Percentiles rank a stretch among this genome's conserved stretches.
Evolutionary conservation across 2,113 vertebrate species (phyloP).

Genomic region (Eidolon helvum): DNA sequence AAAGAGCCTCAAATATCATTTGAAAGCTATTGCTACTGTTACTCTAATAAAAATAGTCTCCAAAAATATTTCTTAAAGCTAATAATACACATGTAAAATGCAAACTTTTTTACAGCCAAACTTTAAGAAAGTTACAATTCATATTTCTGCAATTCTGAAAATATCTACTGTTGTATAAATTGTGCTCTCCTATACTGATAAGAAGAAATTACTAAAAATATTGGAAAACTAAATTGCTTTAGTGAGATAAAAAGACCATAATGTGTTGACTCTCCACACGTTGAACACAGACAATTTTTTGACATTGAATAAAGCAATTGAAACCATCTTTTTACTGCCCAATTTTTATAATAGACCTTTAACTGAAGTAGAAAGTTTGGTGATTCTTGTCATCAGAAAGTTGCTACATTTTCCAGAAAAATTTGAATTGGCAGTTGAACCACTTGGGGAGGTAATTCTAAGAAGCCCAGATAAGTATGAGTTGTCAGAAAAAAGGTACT

Average conservation of each 20-base stretch:
- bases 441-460: not conserved
- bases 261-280: not conserved
- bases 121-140: not conserved
- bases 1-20: not conserved
- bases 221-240: slow-evolving; percentile 16
- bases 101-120: not conserved
- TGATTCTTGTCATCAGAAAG: not conserved
- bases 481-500: not conserved
- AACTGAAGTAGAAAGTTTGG: not conserved
- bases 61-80: not conserved
- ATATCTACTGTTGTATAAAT: slow-evolving; percentile 8
- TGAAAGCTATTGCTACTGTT: not conserved
- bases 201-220: slow-evolving; percentile 37
- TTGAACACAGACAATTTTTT: not conserved
- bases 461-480: not conserved
- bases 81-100: not conserved
- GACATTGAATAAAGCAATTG: not conserved
- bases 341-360: not conserved
- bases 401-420: slow-evolving; percentile 1
- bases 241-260: not conserved
- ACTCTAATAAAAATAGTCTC: not conserved
- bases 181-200: not conserved
- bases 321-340: not conserved
- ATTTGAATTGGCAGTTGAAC: not conserved
- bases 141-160: slow-evolving; percentile 9